These are phyloP conservation scores for Neogobius melanostomus DNA, from an alignment of 2,113 vertebrate genomes.

Conservation along the genomic window DNA sequence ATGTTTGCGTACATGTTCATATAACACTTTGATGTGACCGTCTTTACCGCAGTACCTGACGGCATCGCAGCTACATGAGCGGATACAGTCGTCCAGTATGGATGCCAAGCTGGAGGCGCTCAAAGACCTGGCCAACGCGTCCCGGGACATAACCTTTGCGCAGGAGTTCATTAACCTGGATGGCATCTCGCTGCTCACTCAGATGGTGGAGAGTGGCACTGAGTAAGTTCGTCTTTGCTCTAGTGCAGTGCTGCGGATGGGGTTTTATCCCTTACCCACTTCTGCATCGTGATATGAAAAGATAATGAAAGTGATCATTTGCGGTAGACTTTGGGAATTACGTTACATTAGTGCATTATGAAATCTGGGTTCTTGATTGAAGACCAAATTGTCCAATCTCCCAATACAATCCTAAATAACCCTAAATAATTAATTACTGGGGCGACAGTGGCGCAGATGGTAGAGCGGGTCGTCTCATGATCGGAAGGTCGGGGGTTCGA, in stretches of 20 bases:
- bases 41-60: slow-evolving; percentile 82
- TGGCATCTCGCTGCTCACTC: slow-evolving; percentile 93
- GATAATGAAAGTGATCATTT: too few species aligned
- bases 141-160: slow-evolving; percentile 93
- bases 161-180: slow-evolving; percentile 99
- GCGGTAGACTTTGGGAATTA: too few species aligned
- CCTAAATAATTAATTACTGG: too few species aligned
- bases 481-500: too few species aligned
- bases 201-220: slow-evolving; percentile 97
- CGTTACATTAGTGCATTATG: too few species aligned
- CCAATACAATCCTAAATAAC: too few species aligned
- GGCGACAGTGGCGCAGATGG: too few species aligned
- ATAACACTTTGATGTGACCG: neutral
- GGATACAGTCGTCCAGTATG: slow-evolving; percentile 96
- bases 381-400: too few species aligned
- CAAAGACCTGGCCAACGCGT: slow-evolving; percentile 93
- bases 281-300: too few species aligned
- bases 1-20: neutral
- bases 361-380: too few species aligned
- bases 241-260: neutral
- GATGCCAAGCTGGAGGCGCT: slow-evolving; percentile 94
- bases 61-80: slow-evolving; percentile 89
- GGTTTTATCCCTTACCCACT: too few species aligned
- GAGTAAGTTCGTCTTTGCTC: slow-evolving; percentile 83
- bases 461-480: too few species aligned